Evolutionary conservation across 2,113 vertebrate genomes (phyloP).

Genomic region (Cygnus buccinator): DNA sequence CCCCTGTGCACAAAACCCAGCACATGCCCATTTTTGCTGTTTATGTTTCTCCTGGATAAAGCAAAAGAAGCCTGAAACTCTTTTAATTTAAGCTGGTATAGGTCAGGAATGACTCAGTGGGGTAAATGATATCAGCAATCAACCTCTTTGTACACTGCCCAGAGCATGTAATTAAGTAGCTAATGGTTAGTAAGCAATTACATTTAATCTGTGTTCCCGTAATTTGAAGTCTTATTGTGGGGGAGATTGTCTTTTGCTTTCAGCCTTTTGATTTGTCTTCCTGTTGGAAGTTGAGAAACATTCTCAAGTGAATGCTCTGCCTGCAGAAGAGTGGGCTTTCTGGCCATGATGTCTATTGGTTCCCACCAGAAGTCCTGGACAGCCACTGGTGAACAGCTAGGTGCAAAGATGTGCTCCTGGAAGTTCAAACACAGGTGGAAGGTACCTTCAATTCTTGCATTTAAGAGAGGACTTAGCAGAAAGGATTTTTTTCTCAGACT

Average conservation of each 20-base stretch:
- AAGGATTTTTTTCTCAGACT: neutral
- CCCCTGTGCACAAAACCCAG: neutral
- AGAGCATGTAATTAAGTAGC: conserved; percentile 14
- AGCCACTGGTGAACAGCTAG: accelerated
- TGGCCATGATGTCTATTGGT: accelerated
- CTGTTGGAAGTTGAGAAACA: neutral
- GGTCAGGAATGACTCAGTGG: neutral
- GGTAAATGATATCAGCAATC: neutral
- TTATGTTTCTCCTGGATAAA: neutral
- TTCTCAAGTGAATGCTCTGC: neutral
- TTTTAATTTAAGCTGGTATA: neutral
- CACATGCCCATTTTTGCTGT: neutral
- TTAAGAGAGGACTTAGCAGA: neutral
- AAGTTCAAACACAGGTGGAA: neutral
- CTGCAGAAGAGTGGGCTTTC: neutral
- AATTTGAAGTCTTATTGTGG: neutral
- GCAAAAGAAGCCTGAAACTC: neutral
- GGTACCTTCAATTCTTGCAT: neutral
- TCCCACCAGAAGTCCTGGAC: neutral
- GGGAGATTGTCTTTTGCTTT: neutral
- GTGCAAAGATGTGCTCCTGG: neutral
- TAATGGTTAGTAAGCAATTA: neutral
- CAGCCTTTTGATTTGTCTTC: neutral
- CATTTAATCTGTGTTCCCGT: neutral
- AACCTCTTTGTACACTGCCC: neutral